Evolutionary conservation across 2,888 invertebrate species (phyloP), one percentile per base, ranked within the genome.

Genomic region (Scaptomyza caliginosa): DNA sequence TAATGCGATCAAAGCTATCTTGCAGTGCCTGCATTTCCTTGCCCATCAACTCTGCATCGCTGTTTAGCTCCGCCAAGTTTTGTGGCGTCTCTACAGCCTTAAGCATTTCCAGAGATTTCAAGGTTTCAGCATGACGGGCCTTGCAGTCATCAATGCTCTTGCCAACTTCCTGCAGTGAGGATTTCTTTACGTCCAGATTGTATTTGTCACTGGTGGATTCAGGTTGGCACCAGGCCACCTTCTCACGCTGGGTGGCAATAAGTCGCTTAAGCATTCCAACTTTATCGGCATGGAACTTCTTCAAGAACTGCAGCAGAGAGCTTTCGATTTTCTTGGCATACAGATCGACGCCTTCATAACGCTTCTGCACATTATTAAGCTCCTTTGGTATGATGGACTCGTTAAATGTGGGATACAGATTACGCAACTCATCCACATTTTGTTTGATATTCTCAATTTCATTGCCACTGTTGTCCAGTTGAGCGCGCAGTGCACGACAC

Each of bases 131-230:
- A 73, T 95, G 94, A 63, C 94, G 93, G 2, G 92, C 92, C 56
- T 94, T 93, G 84, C 96, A 96, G 77, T 96, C 96, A 19, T 92
- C 91, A 34, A 96, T 93, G 19, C 95, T 95, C 67, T 93, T 93
- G 89, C 95, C 94, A 2, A 96, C 95, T 68, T 97, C 97, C 59
- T 92, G 92, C 30, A 98, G 90, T 0, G 96, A 95, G 1, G 96
- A 94, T 81, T 95, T 93, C 92, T 98, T 98, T 0, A 97, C 96
- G 92, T 98, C 97, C 24, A 98, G 93, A 89, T 97, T 97, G 89
- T 98, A 98, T 89, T 95, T 95, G 88, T 98, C 98, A 86, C 96
- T 97, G 28, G 95, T 94, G 1, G 95, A 94, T 88, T 98, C 98
- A 0, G 97, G 96, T 85, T 95, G 94, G 90, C 98, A 98, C 97